Base-by-base conservation (phyloP, 1,140 invertebrate genomes). In the Cardiocondyla obscurior region DNA sequence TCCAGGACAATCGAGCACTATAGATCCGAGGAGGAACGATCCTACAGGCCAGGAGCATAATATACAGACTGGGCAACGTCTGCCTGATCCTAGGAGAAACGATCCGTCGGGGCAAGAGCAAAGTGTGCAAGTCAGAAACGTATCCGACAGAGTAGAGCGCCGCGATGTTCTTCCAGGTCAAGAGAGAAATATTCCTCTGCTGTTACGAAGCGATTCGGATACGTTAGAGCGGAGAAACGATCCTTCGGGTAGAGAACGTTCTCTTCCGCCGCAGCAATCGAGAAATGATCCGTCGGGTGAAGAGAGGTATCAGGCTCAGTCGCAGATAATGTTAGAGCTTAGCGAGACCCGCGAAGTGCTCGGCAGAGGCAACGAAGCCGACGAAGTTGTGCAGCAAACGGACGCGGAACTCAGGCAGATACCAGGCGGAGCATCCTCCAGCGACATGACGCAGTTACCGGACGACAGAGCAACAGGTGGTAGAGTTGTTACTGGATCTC, bases 41-140 rank as follows among this genome's bases (percentile, higher is more conserved):
- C 93, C 94, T 0, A 94, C 94, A 2, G 93, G 94, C 4, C 93
- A 94, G 72, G 93, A 94, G 39, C 91, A 94, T 10, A 92, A 93
- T 19, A 62, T 91, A 6, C 93, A 93, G 25, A 46, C 86, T 36
- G 84, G 73, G 3, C 69, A 83, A 44, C 86, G 87, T 44, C 46
- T 90, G 12, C 30, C 87, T 1, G 92, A 93, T 89, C 90, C 91
- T 19, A 88, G 92, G 12, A 92, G 93, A 39, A 94, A 93, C 12
- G 93, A 94, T 87, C 93, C 92, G 0, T 92, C 93, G 0, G 93
- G 93, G 10, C 93, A 93, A 25, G 92, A 92, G n/a, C 92, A 93
- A 22, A 82, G 74, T 44, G 6, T 90, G 30, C 85, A 86, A 12
- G 3, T 79, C 30, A 82, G 91, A 51, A 88, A 77, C n/a, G 53